Evolutionary conservation across 92 coral and sea anemone genomes (phyloP).

Genomic region (Palythoa grandiflora): DNA sequence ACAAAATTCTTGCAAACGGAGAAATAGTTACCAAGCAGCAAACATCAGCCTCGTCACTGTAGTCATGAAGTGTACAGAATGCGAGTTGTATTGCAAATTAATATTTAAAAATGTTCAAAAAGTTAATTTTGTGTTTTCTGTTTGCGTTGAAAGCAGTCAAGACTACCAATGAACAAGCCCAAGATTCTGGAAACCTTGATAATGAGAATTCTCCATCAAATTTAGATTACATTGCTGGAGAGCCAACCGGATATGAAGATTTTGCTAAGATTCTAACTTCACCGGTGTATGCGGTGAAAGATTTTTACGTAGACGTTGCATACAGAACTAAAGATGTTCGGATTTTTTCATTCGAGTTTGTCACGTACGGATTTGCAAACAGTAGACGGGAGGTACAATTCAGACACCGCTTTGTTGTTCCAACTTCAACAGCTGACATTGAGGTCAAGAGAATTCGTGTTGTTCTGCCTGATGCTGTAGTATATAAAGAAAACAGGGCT

Average conservation of each 20-base stretch:
- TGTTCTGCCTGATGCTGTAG: slow-evolving; percentile 77
- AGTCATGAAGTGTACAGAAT: slow-evolving; percentile 8
- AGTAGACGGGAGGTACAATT: slow-evolving; percentile 61
- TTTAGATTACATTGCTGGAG: not conserved
- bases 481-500: slow-evolving; percentile 81
- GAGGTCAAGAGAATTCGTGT: slow-evolving; percentile 60
- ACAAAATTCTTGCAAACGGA: slow-evolving; percentile 15
- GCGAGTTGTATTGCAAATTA: slow-evolving; percentile 5
- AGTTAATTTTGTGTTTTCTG: slow-evolving; percentile 1
- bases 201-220: slow-evolving; percentile 14
- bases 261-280: slow-evolving; percentile 61
- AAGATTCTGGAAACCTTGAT: slow-evolving; percentile 8
- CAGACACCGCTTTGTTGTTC: slow-evolving; percentile 58
- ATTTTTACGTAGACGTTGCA: slow-evolving; percentile 61
- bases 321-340: slow-evolving; percentile 74
- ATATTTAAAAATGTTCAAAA: slow-evolving; percentile 6
- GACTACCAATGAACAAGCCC: not conserved
- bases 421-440: slow-evolving; percentile 63
- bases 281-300: slow-evolving; percentile 59
- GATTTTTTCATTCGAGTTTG: slow-evolving; percentile 69
- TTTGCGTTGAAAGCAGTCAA: not conserved
- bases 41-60: not conserved
- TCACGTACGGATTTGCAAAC: slow-evolving; percentile 69
- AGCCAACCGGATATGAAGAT: slow-evolving; percentile 57
- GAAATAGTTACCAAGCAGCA: slow-evolving; percentile 35